A percentile compares a stretch with the other conserved stretches of the same genome.
Conservation (phyloP, 2,113 vertebrate species). For the Trogon surrucura region DNA sequence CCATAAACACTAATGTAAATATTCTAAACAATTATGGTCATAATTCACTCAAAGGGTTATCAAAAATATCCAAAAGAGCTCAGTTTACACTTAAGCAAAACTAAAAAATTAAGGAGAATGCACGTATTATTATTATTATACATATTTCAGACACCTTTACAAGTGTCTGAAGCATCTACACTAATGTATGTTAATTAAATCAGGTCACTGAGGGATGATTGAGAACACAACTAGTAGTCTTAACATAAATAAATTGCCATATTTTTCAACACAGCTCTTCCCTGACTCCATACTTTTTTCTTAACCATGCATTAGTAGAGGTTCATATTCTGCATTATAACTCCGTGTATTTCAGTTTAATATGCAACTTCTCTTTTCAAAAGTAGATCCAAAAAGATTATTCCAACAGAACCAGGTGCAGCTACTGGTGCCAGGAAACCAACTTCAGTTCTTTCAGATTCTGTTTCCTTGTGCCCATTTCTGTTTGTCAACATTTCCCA, state of each 20-base stretch:
- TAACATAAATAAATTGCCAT: fast-evolving
- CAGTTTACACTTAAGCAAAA: not conserved
- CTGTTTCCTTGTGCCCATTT: not conserved
- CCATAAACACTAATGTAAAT: not conserved
- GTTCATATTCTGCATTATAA: not conserved
- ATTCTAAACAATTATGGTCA: not conserved
- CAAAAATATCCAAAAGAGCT: not conserved
- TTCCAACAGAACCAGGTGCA: not conserved
- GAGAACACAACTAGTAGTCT: not conserved
- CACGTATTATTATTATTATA: not conserved
- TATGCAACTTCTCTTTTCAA: not conserved
- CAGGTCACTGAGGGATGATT: not conserved
- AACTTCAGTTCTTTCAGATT: not conserved
- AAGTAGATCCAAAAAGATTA: not conserved
- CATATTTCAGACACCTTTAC: not conserved
- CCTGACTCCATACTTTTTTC: not conserved
- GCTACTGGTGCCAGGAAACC: not conserved
- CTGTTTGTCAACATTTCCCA: not conserved
- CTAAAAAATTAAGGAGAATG: not conserved
- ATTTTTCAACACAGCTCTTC: not conserved
- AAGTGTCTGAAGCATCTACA: not conserved
- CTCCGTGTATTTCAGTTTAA: not conserved
- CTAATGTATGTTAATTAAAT: not conserved
- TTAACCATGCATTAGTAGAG: not conserved
- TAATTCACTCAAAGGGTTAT: not conserved